Percentiles rank a stretch among this genome's conserved stretches.
Conservation (phyloP, 2,113 vertebrate species). For the Periophthalmus modestus region DNA sequence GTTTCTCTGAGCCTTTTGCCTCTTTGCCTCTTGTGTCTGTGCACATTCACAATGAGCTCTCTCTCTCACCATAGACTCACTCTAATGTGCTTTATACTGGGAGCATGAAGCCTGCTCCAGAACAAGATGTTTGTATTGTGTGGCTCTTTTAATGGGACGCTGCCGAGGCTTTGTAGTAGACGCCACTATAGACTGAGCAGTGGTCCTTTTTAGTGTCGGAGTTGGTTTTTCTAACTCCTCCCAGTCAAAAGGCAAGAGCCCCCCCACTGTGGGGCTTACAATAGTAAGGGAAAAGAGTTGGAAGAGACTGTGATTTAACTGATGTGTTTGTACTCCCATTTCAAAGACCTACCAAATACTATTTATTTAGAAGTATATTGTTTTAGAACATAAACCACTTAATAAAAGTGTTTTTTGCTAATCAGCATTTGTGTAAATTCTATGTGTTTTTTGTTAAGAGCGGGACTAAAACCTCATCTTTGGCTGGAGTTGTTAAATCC, state of each 20-base stretch:
- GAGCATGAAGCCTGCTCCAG: constrained; percentile 51
- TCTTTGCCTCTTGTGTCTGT: constrained; percentile 10
- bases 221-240: constrained; percentile 72
- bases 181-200: constrained; percentile 54
- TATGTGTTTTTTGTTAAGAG: not conserved
- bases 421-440: not conserved
- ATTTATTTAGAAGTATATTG: not conserved
- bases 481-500: too few species aligned
- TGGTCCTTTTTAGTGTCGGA: constrained; percentile 59
- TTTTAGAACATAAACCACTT: not conserved
- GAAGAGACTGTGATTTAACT: not conserved
- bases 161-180: constrained; percentile 48
- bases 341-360: not conserved
- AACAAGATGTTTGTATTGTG: constrained; percentile 70
- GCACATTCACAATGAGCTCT: constrained; percentile 9
- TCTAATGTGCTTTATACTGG: constrained; percentile 58
- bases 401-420: not conserved
- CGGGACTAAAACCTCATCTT: too few species aligned
- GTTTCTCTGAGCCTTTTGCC: constrained; percentile 10
- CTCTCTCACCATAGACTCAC: constrained; percentile 21
- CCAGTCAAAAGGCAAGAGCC: constrained; percentile 71
- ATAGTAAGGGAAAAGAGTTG: constrained; percentile 33
- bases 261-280: constrained; percentile 59
- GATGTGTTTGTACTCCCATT: too few species aligned
- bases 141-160: constrained; percentile 53